Percentiles rank a stretch among this genome's conserved stretches.
These are phyloP conservation scores for Phataginus tricuspis DNA, from an alignment of 2,797 vertebrate species.

Conservation along the genomic window DNA sequence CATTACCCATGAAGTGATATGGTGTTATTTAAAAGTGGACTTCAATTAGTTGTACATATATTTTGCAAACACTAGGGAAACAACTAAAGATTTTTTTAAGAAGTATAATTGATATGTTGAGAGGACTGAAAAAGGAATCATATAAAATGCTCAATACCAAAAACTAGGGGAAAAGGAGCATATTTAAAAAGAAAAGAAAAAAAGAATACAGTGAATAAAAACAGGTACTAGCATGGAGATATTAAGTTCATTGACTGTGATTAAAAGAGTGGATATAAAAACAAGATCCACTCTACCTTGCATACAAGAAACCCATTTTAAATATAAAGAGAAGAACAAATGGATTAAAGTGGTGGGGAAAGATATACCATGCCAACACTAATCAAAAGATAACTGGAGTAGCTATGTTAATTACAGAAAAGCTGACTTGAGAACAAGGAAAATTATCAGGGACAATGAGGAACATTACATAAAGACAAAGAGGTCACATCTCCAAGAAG, in stretches of 20 bases:
- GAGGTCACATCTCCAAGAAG: background rate
- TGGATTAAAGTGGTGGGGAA: background rate
- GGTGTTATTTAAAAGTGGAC: background rate
- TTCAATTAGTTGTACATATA: background rate
- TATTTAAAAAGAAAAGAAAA: background rate
- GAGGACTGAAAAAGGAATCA: background rate
- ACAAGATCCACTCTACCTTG: background rate
- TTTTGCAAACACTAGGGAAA: background rate
- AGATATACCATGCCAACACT: background rate
- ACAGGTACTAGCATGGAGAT: background rate
- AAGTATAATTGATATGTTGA: background rate
- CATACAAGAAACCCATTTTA: background rate
- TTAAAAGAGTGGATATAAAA: background rate
- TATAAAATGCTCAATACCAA: background rate
- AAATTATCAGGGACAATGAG: background rate
- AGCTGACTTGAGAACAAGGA: background rate
- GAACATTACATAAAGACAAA: background rate
- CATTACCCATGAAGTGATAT: background rate
- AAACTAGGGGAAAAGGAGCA: background rate
- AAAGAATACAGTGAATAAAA: background rate
- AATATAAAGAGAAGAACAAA: background rate
- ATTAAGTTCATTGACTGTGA: background rate
- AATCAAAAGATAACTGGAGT: background rate
- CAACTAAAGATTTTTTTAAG: background rate
- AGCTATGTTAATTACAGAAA: background rate